Base-by-base conservation (phyloP, 2,113 vertebrate species). In the Microtus oregoni region DNA sequence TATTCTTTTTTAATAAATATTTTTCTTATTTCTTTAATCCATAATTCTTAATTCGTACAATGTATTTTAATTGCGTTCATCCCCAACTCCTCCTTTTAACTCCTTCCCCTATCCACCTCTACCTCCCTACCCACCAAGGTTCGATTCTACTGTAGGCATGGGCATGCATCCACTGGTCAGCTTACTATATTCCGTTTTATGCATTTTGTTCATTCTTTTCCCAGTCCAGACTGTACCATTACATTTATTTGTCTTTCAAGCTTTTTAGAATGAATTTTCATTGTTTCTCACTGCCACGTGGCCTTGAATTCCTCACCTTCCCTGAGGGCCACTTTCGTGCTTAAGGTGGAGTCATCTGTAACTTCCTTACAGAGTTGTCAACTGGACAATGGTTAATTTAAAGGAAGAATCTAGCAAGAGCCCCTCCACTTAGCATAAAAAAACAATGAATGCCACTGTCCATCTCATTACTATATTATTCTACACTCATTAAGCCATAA, bases 311-410 rank as follows among this genome's bases (percentile, higher is more conserved):
- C 41, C 17, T 89, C 75, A 58, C 17, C 41, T 5, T 82, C 44
- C 20, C 75, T 38, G 47, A 75, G 17, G 47, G 26, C 73, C 41
- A 63, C 28, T 93, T 95, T 93, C 41, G 24, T 82, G 75, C 30
- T 70, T 95, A 90, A 91, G 81, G 86, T 82, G 38, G 92, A 91
- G 44, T 96, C 72, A 61, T 32, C 44, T 52, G 26, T 76, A n/a
- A 89, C 70, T 83, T 52, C 50, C 70, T 83, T 90, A 13, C 38
- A 87, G 7, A 1, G 0, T 67, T 83, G 61, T 92, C 75, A 92
- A 19, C 20, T 72, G 52, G 20, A 78, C 92, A 50, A 50, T 52
- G 81, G 20, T 61, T 86, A 86, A 86, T 55, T 32, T 50, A 67
- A 65, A 89, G 22, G 67, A 68, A 95, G 47, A 90, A 55, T 93